phyloP scores from a whole-genome alignment of 2,797 vertebrate species.

The Buceros bicornis region DNA sequence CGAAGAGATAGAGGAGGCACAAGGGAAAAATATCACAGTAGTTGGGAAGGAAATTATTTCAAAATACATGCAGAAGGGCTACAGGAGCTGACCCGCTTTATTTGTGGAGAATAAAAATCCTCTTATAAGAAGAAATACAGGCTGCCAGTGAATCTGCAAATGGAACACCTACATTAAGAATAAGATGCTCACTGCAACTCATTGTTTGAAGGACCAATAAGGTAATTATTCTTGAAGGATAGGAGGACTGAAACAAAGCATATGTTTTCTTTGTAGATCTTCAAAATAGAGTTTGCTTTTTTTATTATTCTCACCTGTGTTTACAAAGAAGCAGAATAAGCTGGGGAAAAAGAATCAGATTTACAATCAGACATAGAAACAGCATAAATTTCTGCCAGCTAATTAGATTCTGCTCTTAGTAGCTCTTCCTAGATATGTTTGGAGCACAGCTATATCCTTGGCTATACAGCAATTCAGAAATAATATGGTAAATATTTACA shows the following conservation, averaged over 20 bases:
- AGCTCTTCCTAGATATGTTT: neutral
- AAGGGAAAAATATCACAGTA: slow-evolving; percentile 58
- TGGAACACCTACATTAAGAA: slow-evolving; percentile 27
- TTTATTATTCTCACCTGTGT: slow-evolving; percentile 6
- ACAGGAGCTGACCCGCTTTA: slow-evolving; percentile 60
- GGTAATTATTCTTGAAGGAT: neutral
- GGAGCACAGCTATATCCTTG: neutral
- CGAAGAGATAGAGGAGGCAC: slow-evolving; percentile 25
- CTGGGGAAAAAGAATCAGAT: neutral
- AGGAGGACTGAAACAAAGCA: slow-evolving; percentile 24
- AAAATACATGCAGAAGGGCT: slow-evolving; percentile 53
- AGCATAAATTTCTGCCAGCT: neutral
- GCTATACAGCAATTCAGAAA: neutral
- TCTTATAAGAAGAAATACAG: slow-evolving; percentile 39
- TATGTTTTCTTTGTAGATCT: neutral
- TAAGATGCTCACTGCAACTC: neutral
- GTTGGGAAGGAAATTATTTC: slow-evolving; percentile 60
- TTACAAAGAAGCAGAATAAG: slow-evolving; percentile 14
- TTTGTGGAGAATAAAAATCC: slow-evolving; percentile 32
- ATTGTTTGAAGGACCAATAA: slow-evolving; percentile 24
- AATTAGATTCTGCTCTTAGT: slow-evolving; percentile 4
- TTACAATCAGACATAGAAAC: neutral
- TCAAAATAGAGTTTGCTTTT: neutral
- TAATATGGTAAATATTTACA: slow-evolving; percentile 3
- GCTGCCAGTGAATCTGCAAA: slow-evolving; percentile 1